phyloP scores from a whole-genome alignment of 2,888 invertebrate species.

The Emesis castigata region DNA sequence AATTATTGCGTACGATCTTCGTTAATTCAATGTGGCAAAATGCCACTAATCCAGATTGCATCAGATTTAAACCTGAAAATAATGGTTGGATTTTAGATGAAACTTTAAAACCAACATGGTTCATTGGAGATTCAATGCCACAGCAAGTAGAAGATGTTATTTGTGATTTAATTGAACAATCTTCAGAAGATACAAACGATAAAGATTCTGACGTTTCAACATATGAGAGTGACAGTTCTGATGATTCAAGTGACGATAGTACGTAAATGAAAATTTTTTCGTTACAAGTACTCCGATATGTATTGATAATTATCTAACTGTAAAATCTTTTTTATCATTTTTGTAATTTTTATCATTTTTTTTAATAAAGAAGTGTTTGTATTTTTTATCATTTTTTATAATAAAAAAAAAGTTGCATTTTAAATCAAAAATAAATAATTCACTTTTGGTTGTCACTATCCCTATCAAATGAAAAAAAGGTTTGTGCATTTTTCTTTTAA shows the following conservation, averaged over 20 bases:
- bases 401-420: neutral
- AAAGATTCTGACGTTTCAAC: conserved; percentile 2
- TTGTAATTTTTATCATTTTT: conserved; percentile 4
- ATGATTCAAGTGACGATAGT: conserved; percentile 1
- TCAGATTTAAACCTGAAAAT: conserved; percentile 8
- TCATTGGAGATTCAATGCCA: conserved; percentile 7
- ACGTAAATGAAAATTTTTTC: neutral
- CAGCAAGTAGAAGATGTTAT: conserved; percentile 11
- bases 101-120: conserved; percentile 7
- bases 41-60: conserved; percentile 8
- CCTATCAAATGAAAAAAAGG: neutral
- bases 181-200: conserved; percentile 1
- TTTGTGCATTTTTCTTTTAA: conserved; percentile 3
- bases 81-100: conserved; percentile 7
- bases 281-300: neutral
- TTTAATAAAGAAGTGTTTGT: neutral
- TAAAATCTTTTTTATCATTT: neutral
- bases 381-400: neutral
- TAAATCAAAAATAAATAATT: neutral
- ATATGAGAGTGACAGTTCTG: conserved; percentile 3
- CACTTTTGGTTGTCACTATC: neutral
- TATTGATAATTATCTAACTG: conserved; percentile 2
- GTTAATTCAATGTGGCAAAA: conserved; percentile 7
- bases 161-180: conserved; percentile 8
- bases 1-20: neutral